Conservation (phyloP, 2,797 vertebrate species). For the Synanceia verrucosa region DNA sequence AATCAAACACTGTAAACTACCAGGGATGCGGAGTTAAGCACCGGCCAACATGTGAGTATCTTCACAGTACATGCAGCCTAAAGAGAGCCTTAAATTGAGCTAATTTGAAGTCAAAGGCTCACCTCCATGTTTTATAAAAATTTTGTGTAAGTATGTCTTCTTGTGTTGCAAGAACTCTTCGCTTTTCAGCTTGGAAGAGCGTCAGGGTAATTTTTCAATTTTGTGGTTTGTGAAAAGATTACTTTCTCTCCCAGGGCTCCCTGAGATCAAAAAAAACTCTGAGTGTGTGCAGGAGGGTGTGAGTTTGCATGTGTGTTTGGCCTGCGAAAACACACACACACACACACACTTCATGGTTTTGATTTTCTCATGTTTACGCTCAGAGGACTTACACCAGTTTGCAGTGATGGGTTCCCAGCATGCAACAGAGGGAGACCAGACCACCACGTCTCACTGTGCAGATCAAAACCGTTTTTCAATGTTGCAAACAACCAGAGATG, state of each 20-base stretch:
- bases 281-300: constrained; percentile 30
- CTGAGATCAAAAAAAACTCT: constrained; percentile 38
- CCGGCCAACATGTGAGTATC: constrained; percentile 10
- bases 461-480: constrained; percentile 46
- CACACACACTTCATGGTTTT: constrained; percentile 40
- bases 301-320: constrained; percentile 25
- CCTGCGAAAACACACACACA: not conserved
- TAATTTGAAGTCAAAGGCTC: constrained; percentile 51
- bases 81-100: constrained; percentile 49
- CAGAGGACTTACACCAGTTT: constrained; percentile 47
- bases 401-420: constrained; percentile 55
- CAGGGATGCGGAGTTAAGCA: not conserved
- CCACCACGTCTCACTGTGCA: not conserved
- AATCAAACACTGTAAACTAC: not conserved
- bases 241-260: constrained; percentile 59
- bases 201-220: constrained; percentile 76
- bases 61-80: constrained; percentile 21
- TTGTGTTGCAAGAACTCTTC: constrained; percentile 60
- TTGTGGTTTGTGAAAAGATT: constrained; percentile 78
- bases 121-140: constrained; percentile 46
- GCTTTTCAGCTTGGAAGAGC: constrained; percentile 65
- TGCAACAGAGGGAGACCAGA: constrained; percentile 40
- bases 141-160: constrained; percentile 48
- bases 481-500: constrained; percentile 41
- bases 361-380: constrained; percentile 68